Base-by-base conservation (phyloP, 2,888 invertebrate genomes). In the Acleris sparsana region DNA sequence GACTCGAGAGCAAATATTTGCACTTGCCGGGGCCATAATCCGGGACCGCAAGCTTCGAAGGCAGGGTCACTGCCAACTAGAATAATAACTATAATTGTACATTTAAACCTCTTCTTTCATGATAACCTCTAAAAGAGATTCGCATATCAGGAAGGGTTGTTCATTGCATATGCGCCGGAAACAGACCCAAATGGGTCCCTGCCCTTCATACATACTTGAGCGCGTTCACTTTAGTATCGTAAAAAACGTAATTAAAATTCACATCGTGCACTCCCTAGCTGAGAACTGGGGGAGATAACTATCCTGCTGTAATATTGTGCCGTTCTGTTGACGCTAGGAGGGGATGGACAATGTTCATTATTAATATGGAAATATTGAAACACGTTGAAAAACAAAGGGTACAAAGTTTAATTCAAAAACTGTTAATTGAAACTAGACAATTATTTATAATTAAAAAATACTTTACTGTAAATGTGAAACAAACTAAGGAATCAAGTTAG, bases 241-340 rank as follows among this genome's bases (percentile, higher is more conserved):
- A 89, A 89, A 62, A 89, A 89, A 89, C 88, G 86, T 88, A 89
- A 89, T 91, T 89, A 91, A 90, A 90, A 89, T 87, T 87, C 86
- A 86, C 84, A 82, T 86, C 85, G 83, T 85, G 85, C 84, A 70
- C 72, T 77, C 76, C 75, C 73, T 66, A 69, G 79, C 76, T 77
- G 72, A 79, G 78, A 77, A 78, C 73, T 79, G 80, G 80, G 80
- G 79, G 76, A 71, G 72, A 82, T 84, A 85, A 87, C 86, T 86
- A 86, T 84, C 80, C 79, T 75, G 83, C 86, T 87, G 87, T 73
- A 22, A 20, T 58, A 58, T 51, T 64, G 53, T 25, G 53, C 9
- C 17, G 11, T 46, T 17, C n/a, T 48, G 57, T 58, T 58, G 29
- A 29, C 13, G 29, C 17, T 44, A 18, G 11, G 29, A 29, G 5